A percentile compares a stretch with the other conserved stretches of the same genome.
Conservation (phyloP, 2,888 invertebrate genomes). For the Pollenia amentaria region DNA sequence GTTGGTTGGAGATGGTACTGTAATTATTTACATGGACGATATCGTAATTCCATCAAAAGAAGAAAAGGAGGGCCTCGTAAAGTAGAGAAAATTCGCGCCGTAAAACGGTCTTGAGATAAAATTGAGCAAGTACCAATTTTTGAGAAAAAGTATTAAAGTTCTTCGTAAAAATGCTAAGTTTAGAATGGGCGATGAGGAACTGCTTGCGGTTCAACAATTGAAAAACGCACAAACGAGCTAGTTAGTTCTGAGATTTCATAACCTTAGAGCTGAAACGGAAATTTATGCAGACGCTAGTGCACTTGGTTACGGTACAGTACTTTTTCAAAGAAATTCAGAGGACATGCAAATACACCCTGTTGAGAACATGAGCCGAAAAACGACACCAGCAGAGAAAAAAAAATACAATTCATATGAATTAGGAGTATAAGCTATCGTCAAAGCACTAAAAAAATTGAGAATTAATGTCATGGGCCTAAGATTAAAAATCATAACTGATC, state of each 20-base stretch:
- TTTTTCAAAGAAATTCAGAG: conserved; percentile 71
- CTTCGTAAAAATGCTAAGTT: conserved; percentile 73
- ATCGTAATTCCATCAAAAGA: no score
- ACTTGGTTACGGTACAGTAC: conserved; percentile 72
- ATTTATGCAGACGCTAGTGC: conserved; percentile 75
- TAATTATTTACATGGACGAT: no score
- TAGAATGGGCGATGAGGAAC: conserved; percentile 60
- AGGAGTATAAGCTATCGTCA: conserved; percentile 76
- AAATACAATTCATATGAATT: conserved; percentile 76
- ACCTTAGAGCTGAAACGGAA: conserved; percentile 69
- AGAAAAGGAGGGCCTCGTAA: conserved; percentile 48
- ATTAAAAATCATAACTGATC: conserved; percentile 72
- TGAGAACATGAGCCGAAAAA: conserved; percentile 63
- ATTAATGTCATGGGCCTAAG: conserved; percentile 53
- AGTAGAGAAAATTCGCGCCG: conserved; percentile 9
- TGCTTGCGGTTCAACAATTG: conserved; percentile 64
- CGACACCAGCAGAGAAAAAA: conserved; percentile 14
- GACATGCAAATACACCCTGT: neutral
- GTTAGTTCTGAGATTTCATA: conserved; percentile 70
- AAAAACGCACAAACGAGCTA: conserved; percentile 56
- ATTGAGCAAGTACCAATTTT: conserved; percentile 59
- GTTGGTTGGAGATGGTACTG: no score
- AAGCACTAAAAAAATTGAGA: conserved; percentile 76
- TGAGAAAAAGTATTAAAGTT: conserved; percentile 39
- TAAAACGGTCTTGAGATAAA: conserved; percentile 52